phyloP scores from a whole-genome alignment of 1,140 invertebrate genomes.

The Drosophila willistoni region DNA sequence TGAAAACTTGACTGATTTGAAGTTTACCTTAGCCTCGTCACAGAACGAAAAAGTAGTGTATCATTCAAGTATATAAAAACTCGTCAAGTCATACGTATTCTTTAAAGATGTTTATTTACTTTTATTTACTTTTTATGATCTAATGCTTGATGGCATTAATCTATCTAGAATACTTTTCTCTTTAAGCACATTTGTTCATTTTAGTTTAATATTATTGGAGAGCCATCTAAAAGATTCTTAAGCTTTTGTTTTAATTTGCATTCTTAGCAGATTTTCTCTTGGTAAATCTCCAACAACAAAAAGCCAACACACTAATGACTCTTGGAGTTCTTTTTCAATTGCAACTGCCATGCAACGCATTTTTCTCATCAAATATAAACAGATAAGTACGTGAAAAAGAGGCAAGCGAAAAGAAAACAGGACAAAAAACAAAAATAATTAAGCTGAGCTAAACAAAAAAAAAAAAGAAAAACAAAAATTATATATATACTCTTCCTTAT shows the following conservation, averaged over 20 bases:
- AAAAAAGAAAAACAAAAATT: slow-evolving; percentile 8
- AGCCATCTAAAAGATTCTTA: not conserved
- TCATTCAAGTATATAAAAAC: too few species aligned
- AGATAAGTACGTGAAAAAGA: slow-evolving; percentile 1
- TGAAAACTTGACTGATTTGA: slow-evolving; percentile 48
- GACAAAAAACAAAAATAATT: slow-evolving; percentile 61
- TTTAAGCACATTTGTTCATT: not conserved
- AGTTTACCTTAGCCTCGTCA: not conserved
- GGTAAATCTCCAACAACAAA: not conserved
- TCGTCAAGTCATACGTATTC: too few species aligned
- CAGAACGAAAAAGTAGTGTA: too few species aligned
- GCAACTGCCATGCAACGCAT: not conserved
- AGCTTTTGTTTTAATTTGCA: not conserved
- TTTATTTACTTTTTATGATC: too few species aligned
- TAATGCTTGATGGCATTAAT: too few species aligned
- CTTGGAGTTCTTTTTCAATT: slow-evolving; percentile 7
- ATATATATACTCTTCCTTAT: slow-evolving; percentile 10
- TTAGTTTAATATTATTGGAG: not conserved
- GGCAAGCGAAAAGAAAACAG: not conserved
- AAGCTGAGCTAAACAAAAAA: slow-evolving; percentile 58
- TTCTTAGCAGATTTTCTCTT: not conserved
- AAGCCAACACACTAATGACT: slow-evolving; percentile 11
- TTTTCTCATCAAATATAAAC: slow-evolving; percentile 2
- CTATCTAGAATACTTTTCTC: too few species aligned
- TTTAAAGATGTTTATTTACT: too few species aligned